A percentile compares a stretch with the other conserved stretches of the same genome.
These are phyloP conservation scores for Junonia oenone DNA, from an alignment of 2,888 invertebrate species.

Conservation along the genomic window DNA sequence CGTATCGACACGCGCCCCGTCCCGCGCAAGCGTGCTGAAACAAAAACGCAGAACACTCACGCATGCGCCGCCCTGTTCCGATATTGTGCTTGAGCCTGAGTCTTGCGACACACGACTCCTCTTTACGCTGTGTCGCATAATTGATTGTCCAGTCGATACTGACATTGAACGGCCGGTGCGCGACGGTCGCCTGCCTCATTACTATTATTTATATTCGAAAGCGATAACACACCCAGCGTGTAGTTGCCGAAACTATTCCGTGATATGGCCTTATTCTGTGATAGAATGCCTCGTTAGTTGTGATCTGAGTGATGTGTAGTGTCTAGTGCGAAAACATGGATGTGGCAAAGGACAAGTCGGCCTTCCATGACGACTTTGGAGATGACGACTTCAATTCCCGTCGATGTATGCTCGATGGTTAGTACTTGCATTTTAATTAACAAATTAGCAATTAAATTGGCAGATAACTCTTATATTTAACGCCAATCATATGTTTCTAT, in stretches of 20 bases:
- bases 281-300: conserved; percentile 39
- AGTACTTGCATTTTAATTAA: conserved; percentile 33
- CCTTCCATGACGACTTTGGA: conserved; percentile 55
- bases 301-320: conserved; percentile 45
- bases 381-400: conserved; percentile 59
- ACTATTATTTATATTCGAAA: conserved; percentile 65
- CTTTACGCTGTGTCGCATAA: conserved; percentile 69
- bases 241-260: conserved; percentile 17
- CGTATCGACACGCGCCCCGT: conserved; percentile 33
- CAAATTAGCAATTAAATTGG: background rate
- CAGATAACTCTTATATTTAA: background rate
- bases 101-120: conserved; percentile 63
- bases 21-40: conserved; percentile 55
- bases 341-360: conserved; percentile 53
- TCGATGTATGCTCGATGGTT: conserved; percentile 74
- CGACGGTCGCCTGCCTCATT: conserved; percentile 48
- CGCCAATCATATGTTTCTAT: too few species aligned
- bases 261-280: conserved; percentile 45
- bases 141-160: conserved; percentile 74
- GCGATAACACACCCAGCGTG: conserved; percentile 48
- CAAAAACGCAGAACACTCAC: conserved; percentile 35
- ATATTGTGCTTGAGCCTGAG: conserved; percentile 44
- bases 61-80: conserved; percentile 52
- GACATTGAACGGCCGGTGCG: conserved; percentile 64
- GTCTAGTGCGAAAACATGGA: conserved; percentile 53